Evolutionary conservation across 2,797 vertebrate genomes (phyloP).

Genomic region (Coilia nasus): DNA sequence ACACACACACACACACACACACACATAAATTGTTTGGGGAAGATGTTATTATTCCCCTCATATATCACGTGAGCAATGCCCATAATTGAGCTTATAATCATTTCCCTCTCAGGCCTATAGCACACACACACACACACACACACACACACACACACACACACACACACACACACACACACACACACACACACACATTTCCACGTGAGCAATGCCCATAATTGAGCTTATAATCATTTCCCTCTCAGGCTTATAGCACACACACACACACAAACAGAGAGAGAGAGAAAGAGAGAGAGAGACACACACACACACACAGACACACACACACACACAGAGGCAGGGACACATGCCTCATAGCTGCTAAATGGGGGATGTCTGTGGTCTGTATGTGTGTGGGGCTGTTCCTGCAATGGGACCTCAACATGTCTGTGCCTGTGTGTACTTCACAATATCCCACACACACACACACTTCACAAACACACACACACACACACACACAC

Average conservation of each 20-base stretch:
- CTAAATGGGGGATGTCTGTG: conserved; percentile 1
- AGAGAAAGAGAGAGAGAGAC: too few species aligned
- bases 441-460: not conserved
- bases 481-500: too few species aligned
- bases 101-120: not conserved
- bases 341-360: not conserved
- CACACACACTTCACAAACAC: not conserved
- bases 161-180: too few species aligned
- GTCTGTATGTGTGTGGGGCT: not conserved
- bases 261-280: too few species aligned
- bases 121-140: not conserved
- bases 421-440: not conserved
- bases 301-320: not conserved
- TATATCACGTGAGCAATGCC: conserved; percentile 5
- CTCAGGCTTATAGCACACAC: too few species aligned
- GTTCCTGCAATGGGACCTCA: not conserved
- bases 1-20: conserved; percentile 3
- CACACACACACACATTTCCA: not conserved
- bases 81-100: conserved; percentile 17
- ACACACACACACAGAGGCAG: too few species aligned
- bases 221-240: too few species aligned
- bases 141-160: too few species aligned
- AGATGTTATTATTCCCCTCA: not conserved
- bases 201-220: too few species aligned
- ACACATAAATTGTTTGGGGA: not conserved